phyloP scores from a whole-genome alignment of 2,888 invertebrate species.

The Harpagoxenus sublaevis region DNA sequence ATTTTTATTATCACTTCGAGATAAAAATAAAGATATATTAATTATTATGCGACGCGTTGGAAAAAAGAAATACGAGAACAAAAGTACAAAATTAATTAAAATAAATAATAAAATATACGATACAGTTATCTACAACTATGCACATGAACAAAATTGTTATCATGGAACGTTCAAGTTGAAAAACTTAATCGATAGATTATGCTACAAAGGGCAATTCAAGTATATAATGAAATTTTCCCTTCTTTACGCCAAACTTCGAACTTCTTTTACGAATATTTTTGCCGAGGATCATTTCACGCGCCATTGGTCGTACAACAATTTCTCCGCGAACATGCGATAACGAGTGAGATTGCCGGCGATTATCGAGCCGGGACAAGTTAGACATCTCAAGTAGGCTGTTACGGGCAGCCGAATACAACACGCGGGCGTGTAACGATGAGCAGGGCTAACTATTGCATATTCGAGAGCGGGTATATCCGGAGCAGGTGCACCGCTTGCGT shows the following conservation, averaged over 20 bases:
- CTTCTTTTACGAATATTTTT: conserved; percentile 6
- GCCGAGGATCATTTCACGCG: conserved; percentile 10
- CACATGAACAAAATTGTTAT: background rate
- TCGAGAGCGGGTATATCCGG: conserved; percentile 55
- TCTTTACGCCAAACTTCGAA: too few relatives aligned
- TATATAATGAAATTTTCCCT: background rate
- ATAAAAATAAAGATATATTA: background rate
- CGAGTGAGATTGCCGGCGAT: background rate
- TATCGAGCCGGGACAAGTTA: conserved; percentile 9
- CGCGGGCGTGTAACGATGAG: conserved; percentile 7
- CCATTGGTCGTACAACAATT: background rate
- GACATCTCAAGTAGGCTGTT: conserved; percentile 30
- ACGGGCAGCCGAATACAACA: conserved; percentile 19
- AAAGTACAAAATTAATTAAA: background rate
- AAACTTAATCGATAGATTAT: background rate
- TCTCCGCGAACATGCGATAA: background rate
- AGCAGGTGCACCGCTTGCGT: conserved; percentile 18
- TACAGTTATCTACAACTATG: background rate
- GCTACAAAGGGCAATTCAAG: background rate
- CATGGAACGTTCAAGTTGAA: background rate
- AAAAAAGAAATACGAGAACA: background rate
- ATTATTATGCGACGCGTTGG: background rate
- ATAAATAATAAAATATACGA: background rate
- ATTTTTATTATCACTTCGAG: background rate
- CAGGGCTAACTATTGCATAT: conserved; percentile 23